Evolutionary conservation across 2,888 invertebrate species (phyloP), one percentile per base, ranked within the genome.

Genomic region (Lissonota sp.): DNA sequence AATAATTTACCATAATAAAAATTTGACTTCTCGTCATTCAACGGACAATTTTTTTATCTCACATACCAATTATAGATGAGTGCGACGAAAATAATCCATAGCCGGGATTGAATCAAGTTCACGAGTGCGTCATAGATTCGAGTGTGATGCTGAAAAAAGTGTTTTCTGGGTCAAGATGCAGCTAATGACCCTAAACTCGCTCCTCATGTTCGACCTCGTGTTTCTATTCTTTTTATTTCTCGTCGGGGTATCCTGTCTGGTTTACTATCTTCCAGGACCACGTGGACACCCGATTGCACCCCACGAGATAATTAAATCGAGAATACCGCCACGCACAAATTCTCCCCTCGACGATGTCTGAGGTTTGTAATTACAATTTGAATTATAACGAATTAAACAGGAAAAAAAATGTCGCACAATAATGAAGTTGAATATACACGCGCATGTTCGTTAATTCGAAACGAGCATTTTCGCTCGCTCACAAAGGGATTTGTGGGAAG

Each of bases 201-300:
- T 97, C 93, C 95, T 97, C 94, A 96, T 97, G 96, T 97, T 97
- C 94, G 96, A 97, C 94, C 95, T 96, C 93, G 96, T 97, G 93
- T 97, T 97, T 94, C 95, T 96, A 93, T 97, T 97, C 93, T 97
- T 97, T 94, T 94, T 97, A 92, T 97, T 97, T 93, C 95, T 97
- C 92, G 95, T 97, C 90, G 96, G 96, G 86, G 96, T 97, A 88
- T 96, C 96, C 86, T 97, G 97, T 91, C 94, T 97, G 88, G 96
- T 96, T 92, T 97, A 97, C 93, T 97, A 97, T 92, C 95, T 96
- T 93, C 97, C 97, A 51, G 95, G 96, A 88, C 92, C 93, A 90
- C 87, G 94, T 93, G 86, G 94, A 93, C 88, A 94, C 76, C 86
- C 89, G 60, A 86, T 90, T 74, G 90, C 91, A 10, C 88, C 91